Evolutionary conservation across 2,113 vertebrate species (phyloP), one percentile per base, ranked within the genome.

Genomic region (Psittacula cyanocephala): DNA sequence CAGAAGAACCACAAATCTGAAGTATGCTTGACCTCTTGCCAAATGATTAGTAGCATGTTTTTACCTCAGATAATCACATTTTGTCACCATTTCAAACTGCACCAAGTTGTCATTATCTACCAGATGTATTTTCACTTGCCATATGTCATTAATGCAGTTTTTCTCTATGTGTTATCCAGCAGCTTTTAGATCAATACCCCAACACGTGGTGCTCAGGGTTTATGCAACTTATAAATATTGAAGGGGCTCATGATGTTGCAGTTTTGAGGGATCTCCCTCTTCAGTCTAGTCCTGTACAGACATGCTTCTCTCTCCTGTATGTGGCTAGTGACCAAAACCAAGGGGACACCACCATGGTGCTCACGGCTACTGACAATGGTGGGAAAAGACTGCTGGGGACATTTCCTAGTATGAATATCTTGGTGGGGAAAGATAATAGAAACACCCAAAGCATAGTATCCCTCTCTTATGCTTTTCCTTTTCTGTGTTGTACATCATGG

Each of bases 261-360:
- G 7, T 57, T 63, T 72, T 80, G 18, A 91, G 57, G 63, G 77
- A 49, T 46, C 9, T 68, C 10, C 11, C 12, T 53, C 22, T 22
- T 64, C 43, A 33, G 12, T 16, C 4, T 18, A 47, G 44, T 41
- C 49, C 33, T 0, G 1, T 35, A 46, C 11, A 27, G 41, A 28
- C 0, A 2, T 57, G 27, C 46, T 47, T 24, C 43, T 37, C 4
- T 77, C 29, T 75, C 15, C 18, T 0, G 0, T 0, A 0, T 57
- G 28, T 64, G 31, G 29, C 60, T 41, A 15, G 31, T 27, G n/a
- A 60, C 9, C 0, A 2, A 79, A 44, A 33, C 29, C 28, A 47
- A 63, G 28, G 33, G 27, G 25, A 52, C 13, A 20, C 5, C 17
- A 27, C 17, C 24, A 31, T 0, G 43, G 29, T 0, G 0, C 29